Conservation (phyloP, 2,113 vertebrate genomes). For the Mesitornis unicolor region DNA sequence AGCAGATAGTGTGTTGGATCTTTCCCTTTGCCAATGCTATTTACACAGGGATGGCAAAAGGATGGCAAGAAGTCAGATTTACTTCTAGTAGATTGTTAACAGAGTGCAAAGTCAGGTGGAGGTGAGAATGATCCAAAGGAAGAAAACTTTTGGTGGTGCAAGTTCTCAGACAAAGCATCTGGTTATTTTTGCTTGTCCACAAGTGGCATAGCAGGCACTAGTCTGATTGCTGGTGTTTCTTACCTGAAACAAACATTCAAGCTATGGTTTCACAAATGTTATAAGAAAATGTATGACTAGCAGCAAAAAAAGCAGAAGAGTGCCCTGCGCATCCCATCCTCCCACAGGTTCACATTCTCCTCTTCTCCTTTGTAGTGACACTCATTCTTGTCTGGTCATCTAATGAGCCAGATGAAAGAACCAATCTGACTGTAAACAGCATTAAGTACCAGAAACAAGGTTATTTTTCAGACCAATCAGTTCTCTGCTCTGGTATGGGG, state of each 20-base stretch:
- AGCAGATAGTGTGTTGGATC: neutral
- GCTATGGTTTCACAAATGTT: neutral
- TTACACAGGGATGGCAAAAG: neutral
- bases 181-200: neutral
- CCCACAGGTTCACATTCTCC: neutral
- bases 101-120: neutral
- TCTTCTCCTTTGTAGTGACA: neutral
- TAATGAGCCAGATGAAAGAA: neutral
- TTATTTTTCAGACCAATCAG: neutral
- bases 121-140: neutral
- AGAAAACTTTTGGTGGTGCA: neutral
- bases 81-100: neutral
- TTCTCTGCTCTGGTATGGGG: neutral
- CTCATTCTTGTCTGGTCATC: neutral
- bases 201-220: neutral
- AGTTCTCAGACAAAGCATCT: neutral
- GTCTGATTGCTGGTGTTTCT: neutral
- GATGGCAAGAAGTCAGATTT: neutral
- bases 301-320: neutral
- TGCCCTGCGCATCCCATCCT: neutral
- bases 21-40: neutral
- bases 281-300: neutral
- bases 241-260: neutral
- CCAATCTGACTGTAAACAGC: neutral
- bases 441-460: neutral